A percentile compares a stretch with the other conserved stretches of the same genome.
These are phyloP conservation scores for Patella depressa DNA, from an alignment of 2,888 invertebrate genomes.

Conservation along the genomic window DNA sequence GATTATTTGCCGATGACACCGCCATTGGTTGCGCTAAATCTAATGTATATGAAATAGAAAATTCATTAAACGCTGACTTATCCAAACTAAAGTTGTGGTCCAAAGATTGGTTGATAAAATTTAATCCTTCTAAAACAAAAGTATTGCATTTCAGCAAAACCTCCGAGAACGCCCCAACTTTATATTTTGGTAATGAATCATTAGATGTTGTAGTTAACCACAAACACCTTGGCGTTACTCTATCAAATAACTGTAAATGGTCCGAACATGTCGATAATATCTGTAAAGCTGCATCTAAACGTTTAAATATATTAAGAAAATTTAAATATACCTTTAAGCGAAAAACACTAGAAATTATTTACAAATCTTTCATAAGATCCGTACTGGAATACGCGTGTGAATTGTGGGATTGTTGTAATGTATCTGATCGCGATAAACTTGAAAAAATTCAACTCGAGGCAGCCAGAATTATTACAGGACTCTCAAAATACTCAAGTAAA, in stretches of 20 bases:
- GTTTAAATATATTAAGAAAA: constrained; percentile 19
- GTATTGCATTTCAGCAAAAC: constrained; percentile 9
- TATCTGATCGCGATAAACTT: too few relatives aligned
- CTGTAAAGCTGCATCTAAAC: constrained; percentile 18
- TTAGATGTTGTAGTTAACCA: constrained; percentile 18
- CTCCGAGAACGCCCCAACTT: not conserved
- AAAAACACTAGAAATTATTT: constrained; percentile 22
- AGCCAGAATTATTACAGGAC: too few relatives aligned
- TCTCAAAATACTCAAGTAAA: too few relatives aligned
- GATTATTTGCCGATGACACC: constrained; percentile 22
- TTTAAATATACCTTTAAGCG: constrained; percentile 17
- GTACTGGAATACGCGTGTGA: too few relatives aligned
- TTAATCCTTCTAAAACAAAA: constrained; percentile 22
- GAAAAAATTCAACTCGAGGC: too few relatives aligned
- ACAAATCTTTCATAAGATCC: constrained; percentile 17
- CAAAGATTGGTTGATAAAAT: constrained; percentile 22
- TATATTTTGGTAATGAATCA: constrained; percentile 7
- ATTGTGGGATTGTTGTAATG: too few relatives aligned
- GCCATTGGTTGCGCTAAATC: constrained; percentile 17
- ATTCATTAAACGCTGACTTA: constrained; percentile 19
- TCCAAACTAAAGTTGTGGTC: not conserved
- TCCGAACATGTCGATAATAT: constrained; percentile 19
- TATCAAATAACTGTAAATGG: constrained; percentile 21
- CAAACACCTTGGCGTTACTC: constrained; percentile 26
- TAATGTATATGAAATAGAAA: constrained; percentile 13